Base-by-base conservation (phyloP, 1,140 invertebrate species). In the Adoxophyes honmai region DNA sequence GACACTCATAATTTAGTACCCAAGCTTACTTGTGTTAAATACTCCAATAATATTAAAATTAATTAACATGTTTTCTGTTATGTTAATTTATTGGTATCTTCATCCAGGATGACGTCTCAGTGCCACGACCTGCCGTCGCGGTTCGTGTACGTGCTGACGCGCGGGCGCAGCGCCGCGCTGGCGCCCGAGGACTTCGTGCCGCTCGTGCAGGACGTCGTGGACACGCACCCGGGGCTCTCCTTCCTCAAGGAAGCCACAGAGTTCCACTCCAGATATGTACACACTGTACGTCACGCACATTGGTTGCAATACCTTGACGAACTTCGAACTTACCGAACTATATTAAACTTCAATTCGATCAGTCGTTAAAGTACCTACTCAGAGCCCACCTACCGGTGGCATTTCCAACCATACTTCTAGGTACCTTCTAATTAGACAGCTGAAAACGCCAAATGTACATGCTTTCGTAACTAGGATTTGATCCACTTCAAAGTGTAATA, bases 241-340 rank as follows among this genome's bases (percentile, higher is more conserved):
- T 99, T 99, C 90, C 92, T 99, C 10, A 97, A 98, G 85, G 97
- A 99, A 89, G 97, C 98, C 44, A 96, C 96, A 9, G 98, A 99
- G 90, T 99, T 99, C 90, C 98, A 99, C 92, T 98, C 97, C 55
- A 94, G 98, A 92, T 99, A 99, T 86, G 95, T 99, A 66, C 96
- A 98, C 86, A 99, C 97, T 75, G 97, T 97, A 88, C 91, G 55
- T 35, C 8, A 18, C 9, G 18, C 7, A 21, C 16, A 28, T 39
- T 14, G 11, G 15, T 28, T 28, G 38, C 38, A 28, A 28, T 39
- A 39, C 0, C 8, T 14, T 14, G 5, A 13, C 36, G n/a, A 14
- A 14, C 36, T 13, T 37, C 11, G 11, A 6, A 13, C 36, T 37
- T 4, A n/a, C n/a, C n/a, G n/a, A n/a, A n/a, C n/a, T n/a, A n/a